Conservation (phyloP, 2,113 vertebrate genomes). For the Steatornis caripensis region DNA sequence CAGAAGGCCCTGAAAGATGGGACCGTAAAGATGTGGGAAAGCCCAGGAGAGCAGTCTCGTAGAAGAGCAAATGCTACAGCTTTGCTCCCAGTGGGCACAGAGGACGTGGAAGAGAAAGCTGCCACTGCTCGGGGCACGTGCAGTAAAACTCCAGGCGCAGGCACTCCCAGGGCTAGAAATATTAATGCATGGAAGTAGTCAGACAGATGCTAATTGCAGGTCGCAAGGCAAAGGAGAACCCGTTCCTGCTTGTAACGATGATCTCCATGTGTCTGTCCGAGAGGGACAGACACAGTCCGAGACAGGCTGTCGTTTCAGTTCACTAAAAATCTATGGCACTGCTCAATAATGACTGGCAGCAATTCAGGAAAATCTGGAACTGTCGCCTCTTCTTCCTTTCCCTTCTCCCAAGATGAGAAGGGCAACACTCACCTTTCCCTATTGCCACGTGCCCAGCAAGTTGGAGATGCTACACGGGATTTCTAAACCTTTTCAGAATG, state of each 20-base stretch:
- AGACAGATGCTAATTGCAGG: background rate
- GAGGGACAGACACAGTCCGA: no score
- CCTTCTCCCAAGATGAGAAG: background rate
- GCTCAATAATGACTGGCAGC: background rate
- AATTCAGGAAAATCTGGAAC: background rate
- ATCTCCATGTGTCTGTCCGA: accelerated
- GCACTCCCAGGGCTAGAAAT: background rate
- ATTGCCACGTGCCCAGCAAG: background rate
- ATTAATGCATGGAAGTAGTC: background rate
- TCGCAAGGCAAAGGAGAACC: background rate
- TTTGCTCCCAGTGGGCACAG: background rate
- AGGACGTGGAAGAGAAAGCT: background rate
- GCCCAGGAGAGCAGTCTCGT: background rate
- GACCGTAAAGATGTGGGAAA: slow-evolving; percentile 1
- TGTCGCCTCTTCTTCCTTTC: background rate
- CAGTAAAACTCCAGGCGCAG: background rate
- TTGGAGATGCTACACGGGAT: accelerated
- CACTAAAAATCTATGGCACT: background rate
- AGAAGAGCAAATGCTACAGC: background rate
- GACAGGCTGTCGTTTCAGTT: background rate
- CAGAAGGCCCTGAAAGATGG: slow-evolving; percentile 22
- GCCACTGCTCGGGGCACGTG: background rate
- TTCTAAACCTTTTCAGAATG: background rate
- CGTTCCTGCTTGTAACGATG: background rate
- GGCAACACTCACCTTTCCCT: background rate